Conservation (phyloP, 2,797 vertebrate genomes). For the Phrynocephalus forsythii region DNA sequence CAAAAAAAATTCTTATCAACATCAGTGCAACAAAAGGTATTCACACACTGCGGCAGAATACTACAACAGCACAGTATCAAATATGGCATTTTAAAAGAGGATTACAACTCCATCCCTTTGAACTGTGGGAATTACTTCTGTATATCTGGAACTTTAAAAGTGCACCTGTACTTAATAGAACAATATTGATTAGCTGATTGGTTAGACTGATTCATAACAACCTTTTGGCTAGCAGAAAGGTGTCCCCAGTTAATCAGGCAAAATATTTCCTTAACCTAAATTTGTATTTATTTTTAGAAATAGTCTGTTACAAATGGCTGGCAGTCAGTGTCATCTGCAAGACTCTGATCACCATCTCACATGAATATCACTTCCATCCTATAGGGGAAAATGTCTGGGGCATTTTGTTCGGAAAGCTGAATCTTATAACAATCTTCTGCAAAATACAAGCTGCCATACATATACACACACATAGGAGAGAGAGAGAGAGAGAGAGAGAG, state of each 20-base stretch:
- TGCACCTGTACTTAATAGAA: not conserved
- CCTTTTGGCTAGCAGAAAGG: not conserved
- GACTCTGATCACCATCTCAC: not conserved
- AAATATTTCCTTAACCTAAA: not conserved
- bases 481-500: not conserved
- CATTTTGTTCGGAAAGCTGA: not conserved
- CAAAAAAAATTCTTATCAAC: no score
- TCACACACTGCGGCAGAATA: no score
- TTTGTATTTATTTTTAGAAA: not conserved
- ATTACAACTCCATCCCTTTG: not conserved
- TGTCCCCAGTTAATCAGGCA: no score
- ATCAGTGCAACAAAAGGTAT: no score
- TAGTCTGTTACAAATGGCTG: not conserved
- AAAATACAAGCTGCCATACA: not conserved
- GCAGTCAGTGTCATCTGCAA: not conserved
- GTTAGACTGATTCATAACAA: not conserved
- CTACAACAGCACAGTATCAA: not conserved
- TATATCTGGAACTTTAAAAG: not conserved
- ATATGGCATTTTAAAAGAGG: not conserved
- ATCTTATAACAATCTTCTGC: not conserved
- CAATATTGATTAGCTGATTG: not conserved
- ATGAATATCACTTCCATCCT: not conserved
- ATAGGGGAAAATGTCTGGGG: not conserved
- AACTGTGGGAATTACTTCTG: not conserved
- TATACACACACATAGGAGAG: not conserved